Conservation (phyloP, 2,797 vertebrate genomes). For the Hippoglossus hippoglossus region DNA sequence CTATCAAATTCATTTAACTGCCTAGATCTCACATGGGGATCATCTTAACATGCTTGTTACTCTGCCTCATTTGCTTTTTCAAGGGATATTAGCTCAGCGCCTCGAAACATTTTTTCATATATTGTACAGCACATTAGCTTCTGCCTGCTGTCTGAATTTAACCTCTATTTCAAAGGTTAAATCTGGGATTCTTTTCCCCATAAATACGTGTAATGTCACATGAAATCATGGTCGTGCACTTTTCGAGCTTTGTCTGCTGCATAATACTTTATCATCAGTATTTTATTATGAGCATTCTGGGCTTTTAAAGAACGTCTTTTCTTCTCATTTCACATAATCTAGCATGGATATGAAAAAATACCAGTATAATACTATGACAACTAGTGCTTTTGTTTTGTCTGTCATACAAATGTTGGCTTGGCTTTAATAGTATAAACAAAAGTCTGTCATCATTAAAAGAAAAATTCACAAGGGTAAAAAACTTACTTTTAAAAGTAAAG, state of each 20-base stretch:
- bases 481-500: no score
- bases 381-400: neutral
- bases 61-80: slow-evolving; percentile 61
- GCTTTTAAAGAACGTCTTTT: slow-evolving; percentile 1
- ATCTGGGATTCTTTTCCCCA: slow-evolving; percentile 9
- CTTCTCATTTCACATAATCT: neutral
- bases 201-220: slow-evolving; percentile 14
- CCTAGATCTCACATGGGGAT: slow-evolving; percentile 42
- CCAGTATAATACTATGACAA: neutral
- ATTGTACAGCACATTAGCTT: slow-evolving; percentile 17
- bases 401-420: neutral
- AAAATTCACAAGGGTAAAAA: no score
- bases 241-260: neutral
- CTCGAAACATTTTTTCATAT: slow-evolving; percentile 30
- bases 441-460: no score
- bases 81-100: slow-evolving; percentile 41
- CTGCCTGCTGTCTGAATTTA: slow-evolving; percentile 20
- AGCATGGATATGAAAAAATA: neutral
- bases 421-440: no score
- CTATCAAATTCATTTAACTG: slow-evolving; percentile 60
- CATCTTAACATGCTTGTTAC: slow-evolving; percentile 52
- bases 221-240: neutral
- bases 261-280: neutral
- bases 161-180: slow-evolving; percentile 42
- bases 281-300: neutral